Evolutionary conservation across 2,888 invertebrate genomes (phyloP), one percentile per base, ranked within the genome.

Genomic region (Catocala nupta): DNA sequence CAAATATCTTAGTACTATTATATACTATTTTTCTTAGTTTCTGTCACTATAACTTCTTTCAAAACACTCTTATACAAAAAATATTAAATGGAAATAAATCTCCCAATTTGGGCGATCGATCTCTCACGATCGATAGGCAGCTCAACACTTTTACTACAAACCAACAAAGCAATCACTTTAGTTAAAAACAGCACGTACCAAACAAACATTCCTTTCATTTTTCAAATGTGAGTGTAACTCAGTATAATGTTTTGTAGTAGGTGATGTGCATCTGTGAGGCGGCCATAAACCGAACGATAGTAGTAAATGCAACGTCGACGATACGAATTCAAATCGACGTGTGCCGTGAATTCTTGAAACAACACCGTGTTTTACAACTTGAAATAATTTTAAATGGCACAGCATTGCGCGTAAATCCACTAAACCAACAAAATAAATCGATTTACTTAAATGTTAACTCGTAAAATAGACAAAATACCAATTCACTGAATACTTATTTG

Each of bases 241-340:
- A 71, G 62, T 71, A 60, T 72, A 68, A 63, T 59, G 64, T 71
- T 65, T 69, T 61, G 65, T 63, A 68, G 65, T 68, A 63, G 25
- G 25, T 25, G 25, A 68, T 59, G 70, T 65, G 64, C 51, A 65
- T 61, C 59, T 67, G 63, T 55, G 16, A 49, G 71, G 71, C 68
- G 76, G 72, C 70, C 77, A 78, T 85, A 84, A 84, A 81, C 71
- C 71, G 66, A 68, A 71, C 71, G 80, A 66, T 62, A 65, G 73
- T 77, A 77, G 79, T 81, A 84, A 79, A 81, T 67, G 76, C 78
- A 75, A 73, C 70, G 68, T 64, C 73, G 34, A 67, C 59, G 57
- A 75, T 84, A 73, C 77, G 80, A 86, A 88, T 89, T 83, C 78
- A 82, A 87, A 87, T 82, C 69, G 73, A 63, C 58, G 73, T 85